These are phyloP conservation scores for Danio aesculapii DNA, from an alignment of 2,797 vertebrate species.

Conservation along the genomic window DNA sequence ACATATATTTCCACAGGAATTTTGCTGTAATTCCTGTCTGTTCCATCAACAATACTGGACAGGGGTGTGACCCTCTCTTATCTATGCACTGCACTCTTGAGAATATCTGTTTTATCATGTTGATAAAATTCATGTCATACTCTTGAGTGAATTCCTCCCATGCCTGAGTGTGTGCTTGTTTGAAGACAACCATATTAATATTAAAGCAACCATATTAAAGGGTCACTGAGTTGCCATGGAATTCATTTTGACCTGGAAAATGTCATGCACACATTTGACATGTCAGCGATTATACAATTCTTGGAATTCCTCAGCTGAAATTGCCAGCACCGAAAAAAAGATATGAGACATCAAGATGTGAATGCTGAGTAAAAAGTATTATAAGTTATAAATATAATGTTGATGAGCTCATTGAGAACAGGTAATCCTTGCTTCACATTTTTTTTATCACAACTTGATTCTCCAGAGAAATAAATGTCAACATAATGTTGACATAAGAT, in stretches of 20 bases:
- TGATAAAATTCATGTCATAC: conserved; percentile 64
- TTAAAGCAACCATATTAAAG: not conserved
- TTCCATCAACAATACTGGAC: conserved; percentile 46
- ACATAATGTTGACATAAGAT: not conserved
- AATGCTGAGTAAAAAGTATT: not conserved
- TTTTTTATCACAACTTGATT: too few species aligned
- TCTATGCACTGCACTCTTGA: conserved; percentile 43
- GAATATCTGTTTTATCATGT: conserved; percentile 34
- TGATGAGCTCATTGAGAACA: not conserved
- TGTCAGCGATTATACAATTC: not conserved
- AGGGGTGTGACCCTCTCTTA: conserved; percentile 55
- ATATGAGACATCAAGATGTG: conserved; percentile 32
- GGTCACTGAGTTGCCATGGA: conserved; percentile 15
- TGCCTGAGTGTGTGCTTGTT: conserved; percentile 11
- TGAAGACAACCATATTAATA: conserved; percentile 4
- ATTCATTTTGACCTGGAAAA: conserved; percentile 13
- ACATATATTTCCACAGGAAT: conserved; percentile 29
- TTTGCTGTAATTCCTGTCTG: conserved; percentile 28
- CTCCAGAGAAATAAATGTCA: not conserved
- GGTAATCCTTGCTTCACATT: not conserved
- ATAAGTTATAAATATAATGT: not conserved
- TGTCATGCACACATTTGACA: conserved; percentile 10
- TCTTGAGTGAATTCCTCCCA: conserved; percentile 50
- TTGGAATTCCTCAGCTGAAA: conserved; percentile 25
- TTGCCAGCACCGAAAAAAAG: not conserved